phyloP scores from a whole-genome alignment of 2,113 vertebrate species.

The Halcyon malimbica region DNA sequence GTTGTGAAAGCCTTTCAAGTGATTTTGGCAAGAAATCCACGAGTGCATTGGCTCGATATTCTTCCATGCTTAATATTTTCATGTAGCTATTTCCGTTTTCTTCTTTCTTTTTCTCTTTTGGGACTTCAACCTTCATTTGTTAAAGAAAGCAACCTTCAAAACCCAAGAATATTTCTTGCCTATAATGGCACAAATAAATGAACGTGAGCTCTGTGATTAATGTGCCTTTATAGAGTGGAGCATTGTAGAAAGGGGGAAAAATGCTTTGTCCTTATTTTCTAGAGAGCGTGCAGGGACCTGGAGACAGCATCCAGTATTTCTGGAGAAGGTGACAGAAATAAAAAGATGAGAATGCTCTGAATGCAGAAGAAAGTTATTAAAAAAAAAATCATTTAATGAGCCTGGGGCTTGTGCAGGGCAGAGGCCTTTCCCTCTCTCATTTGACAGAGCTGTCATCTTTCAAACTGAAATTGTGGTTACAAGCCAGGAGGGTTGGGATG shows the following conservation, averaged over 20 bases:
- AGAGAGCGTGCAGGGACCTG: background rate
- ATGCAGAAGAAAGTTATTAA: background rate
- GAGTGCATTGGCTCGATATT: background rate
- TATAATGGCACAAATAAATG: background rate
- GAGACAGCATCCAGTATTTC: background rate
- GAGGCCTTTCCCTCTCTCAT: background rate
- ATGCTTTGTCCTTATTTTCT: background rate
- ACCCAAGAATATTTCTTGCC: background rate
- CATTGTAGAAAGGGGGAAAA: background rate
- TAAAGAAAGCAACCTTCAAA: slow-evolving; percentile 16
- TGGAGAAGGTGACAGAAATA: background rate
- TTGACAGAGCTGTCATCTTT: background rate
- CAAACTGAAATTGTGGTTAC: background rate
- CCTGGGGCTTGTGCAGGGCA: background rate
- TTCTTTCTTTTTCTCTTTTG: background rate
- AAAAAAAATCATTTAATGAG: background rate
- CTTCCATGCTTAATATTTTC: slow-evolving; percentile 16
- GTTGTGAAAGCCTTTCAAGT: slow-evolving; percentile 4
- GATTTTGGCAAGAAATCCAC: slow-evolving; percentile 19
- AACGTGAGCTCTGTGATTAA: slow-evolving; percentile 30
- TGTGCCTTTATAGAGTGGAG: background rate
- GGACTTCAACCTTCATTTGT: background rate
- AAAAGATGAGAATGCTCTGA: background rate
- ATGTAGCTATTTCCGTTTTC: background rate
- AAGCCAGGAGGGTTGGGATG: background rate